phyloP scores from a whole-genome alignment of 1,140 invertebrate species.

The Lutraria rhynchaena region DNA sequence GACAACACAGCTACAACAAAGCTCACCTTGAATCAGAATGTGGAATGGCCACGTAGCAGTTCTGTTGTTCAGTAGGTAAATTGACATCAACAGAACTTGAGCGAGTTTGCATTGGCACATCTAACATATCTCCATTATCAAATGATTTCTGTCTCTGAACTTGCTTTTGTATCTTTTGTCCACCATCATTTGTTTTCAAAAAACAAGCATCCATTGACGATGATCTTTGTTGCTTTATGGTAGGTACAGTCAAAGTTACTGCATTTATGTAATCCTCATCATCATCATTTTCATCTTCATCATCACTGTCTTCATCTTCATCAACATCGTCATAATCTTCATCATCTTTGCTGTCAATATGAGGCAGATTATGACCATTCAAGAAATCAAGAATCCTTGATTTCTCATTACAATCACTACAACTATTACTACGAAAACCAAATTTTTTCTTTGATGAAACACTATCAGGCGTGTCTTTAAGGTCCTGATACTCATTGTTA shows the following conservation, averaged over 20 bases:
- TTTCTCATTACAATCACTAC: conserved; percentile 3
- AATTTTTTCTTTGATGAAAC: background rate
- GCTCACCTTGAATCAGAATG: conserved; percentile 47
- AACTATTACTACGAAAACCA: background rate
- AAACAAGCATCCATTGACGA: conserved; percentile 77
- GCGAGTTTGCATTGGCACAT: conserved; percentile 81
- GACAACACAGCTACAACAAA: background rate
- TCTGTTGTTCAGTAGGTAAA: conserved; percentile 92
- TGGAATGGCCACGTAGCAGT: conserved; percentile 89
- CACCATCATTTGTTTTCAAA: conserved; percentile 58
- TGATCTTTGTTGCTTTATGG: conserved; percentile 76
- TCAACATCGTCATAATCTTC: conserved; percentile 55
- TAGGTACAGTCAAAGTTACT: conserved; percentile 77
- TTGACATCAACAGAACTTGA: conserved; percentile 95
- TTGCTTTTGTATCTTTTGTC: conserved; percentile 11
- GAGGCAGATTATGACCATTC: conserved; percentile 45
- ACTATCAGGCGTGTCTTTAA: conserved; percentile 15
- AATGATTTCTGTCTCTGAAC: conserved; percentile 66
- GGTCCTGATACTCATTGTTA: conserved; percentile 13
- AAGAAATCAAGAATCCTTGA: conserved; percentile 29
- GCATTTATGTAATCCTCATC: conserved; percentile 69
- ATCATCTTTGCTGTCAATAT: conserved; percentile 58
- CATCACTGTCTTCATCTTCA: conserved; percentile 58
- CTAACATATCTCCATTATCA: conserved; percentile 63
- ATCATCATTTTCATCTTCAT: conserved; percentile 29